Percentiles rank a stretch among this genome's conserved stretches.
phyloP scores from a whole-genome alignment of 2,888 invertebrate species.

The Stenolophus ochropezus region DNA sequence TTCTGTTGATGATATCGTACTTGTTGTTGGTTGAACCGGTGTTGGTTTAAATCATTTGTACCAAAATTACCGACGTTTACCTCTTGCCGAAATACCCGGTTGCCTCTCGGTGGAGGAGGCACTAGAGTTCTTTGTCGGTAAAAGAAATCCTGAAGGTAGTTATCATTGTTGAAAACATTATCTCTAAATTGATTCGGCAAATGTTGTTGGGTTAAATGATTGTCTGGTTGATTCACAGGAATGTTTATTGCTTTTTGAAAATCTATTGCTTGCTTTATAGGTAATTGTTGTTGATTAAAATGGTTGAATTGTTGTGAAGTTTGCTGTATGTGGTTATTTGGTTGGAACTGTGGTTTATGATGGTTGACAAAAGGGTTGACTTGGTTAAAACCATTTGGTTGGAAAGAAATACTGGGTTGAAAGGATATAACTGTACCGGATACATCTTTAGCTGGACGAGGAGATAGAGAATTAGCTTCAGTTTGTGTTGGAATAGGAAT shows the following conservation, averaged over 20 bases:
- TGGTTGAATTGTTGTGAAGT: constrained; percentile 58
- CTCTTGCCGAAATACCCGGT: constrained; percentile 70
- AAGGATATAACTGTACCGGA: constrained; percentile 71
- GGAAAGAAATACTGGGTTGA: constrained; percentile 74
- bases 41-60: constrained; percentile 37
- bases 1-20: constrained; percentile 39
- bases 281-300: constrained; percentile 71
- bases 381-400: constrained; percentile 39
- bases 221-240: constrained; percentile 50
- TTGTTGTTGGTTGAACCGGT: constrained; percentile 13
- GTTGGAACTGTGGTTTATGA: neutral
- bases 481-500: constrained; percentile 44
- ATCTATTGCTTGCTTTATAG: constrained; percentile 68
- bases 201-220: constrained; percentile 65
- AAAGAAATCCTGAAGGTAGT: constrained; percentile 48
- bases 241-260: constrained; percentile 62
- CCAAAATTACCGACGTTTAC: constrained; percentile 68
- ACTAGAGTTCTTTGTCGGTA: constrained; percentile 47
- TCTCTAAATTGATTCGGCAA: constrained; percentile 48
- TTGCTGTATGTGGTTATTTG: neutral
- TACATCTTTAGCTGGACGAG: constrained; percentile 64
- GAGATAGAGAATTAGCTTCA: constrained; percentile 42
- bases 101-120: constrained; percentile 62
- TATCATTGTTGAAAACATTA: constrained; percentile 39
- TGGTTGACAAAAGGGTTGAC: neutral